A percentile compares a stretch with the other conserved stretches of the same genome.
Conservation (phyloP, 2,797 vertebrate genomes). For the Podarcis lilfordi region DNA sequence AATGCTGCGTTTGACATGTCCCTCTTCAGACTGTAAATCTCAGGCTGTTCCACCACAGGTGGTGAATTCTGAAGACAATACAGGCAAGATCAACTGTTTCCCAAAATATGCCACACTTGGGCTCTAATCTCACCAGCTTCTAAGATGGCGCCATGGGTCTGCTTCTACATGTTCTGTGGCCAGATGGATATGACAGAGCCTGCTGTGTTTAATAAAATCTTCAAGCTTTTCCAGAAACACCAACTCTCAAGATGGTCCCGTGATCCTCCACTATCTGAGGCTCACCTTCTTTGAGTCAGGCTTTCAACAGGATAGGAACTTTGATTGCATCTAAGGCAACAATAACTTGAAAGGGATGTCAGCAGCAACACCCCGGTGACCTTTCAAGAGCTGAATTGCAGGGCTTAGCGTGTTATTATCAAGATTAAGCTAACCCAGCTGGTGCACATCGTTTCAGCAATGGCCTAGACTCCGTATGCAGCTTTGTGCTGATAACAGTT, state of each 20-base stretch:
- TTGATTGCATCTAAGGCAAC: conserved; percentile 8
- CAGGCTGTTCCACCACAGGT: background rate
- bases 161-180: background rate
- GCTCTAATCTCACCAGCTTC: background rate
- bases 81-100: background rate
- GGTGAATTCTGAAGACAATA: background rate
- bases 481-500: conserved; percentile 26
- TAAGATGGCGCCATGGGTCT: background rate
- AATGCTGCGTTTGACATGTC: background rate
- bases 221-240: background rate
- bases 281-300: background rate
- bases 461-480: background rate
- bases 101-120: background rate
- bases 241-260: background rate
- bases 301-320: background rate
- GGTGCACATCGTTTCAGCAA: background rate
- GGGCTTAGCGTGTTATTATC: conserved; percentile 3
- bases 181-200: background rate
- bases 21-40: background rate
- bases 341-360: conserved; percentile 1
- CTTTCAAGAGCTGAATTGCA: conserved; percentile 4
- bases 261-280: background rate
- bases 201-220: background rate
- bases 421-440: conserved; percentile 31
- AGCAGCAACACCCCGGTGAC: background rate